Evolutionary conservation across 2,797 vertebrate species (phyloP), one percentile per base, ranked within the genome.

Genomic region (Silurus aristotelis): DNA sequence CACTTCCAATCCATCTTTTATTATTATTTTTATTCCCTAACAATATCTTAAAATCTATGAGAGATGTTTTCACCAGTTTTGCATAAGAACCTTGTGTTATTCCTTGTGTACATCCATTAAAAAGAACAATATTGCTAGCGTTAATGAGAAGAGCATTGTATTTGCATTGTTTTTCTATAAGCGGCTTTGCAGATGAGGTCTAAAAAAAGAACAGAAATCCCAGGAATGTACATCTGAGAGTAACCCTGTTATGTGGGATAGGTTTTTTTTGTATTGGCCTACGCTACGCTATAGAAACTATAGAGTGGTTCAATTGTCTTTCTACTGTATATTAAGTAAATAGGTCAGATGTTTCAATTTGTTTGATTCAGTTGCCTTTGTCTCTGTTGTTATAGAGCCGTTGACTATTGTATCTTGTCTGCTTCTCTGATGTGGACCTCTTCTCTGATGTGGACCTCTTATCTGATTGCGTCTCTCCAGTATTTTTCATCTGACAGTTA

Each of bases 221-320:
- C 43, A 80, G 43, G 78, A 80, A 80, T 80, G 78, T 80, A 80
- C 61, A 66, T 52, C 78, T 80, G 60, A 80, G n/a, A 64, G 43
- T 25, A 63, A 48, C 22, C 38, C 60, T 80, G 48, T 48, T 80
- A 80, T 64, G 38, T n/a, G 77, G 3, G 4, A 38, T 38, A 80
- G 38, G 10, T n/a, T 60, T 61, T 38, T 3, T 31, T 5, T 20
- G 17, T 22, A 56, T 75, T 56, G 48, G n/a, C 48, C 72, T 17
- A 52, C 22, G 2, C 46, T 55, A 43, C 5, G 22, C 27, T 43
- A 80, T 48, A 52, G 78, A 64, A 52, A 80, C 61, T 66, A 66
- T 66, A 52, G 7, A 5, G 78, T 48, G 61, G 2, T 19, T 6
- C 7, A 48, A 15, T 19, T 64, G 22, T 77, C 27, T 38, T 60